Percentiles rank a stretch among this genome's conserved stretches.
phyloP scores from a whole-genome alignment of 1,140 invertebrate species.

The Eumeta japonica region DNA sequence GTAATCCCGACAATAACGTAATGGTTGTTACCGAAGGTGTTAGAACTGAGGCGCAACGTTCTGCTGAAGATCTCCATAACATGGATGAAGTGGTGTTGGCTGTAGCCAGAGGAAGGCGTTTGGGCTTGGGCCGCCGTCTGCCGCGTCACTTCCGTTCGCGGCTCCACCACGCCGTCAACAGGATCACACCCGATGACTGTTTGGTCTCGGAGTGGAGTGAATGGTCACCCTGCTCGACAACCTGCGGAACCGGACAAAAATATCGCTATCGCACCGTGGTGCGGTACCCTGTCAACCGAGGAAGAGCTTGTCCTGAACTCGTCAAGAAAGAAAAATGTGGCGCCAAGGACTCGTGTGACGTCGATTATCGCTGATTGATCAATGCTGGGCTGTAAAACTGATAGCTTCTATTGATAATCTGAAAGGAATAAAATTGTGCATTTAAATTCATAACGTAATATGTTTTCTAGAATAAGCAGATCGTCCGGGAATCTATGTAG shows the following conservation, averaged over 20 bases:
- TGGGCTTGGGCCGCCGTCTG: conserved; percentile 34
- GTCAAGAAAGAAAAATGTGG: conserved; percentile 37
- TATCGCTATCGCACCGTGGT: conserved; percentile 59
- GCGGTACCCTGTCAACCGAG: conserved; percentile 56
- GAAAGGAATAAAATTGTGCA: no score
- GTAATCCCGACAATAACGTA: conserved; percentile 34
- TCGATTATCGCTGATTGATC: no score
- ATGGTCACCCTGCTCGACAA: conserved; percentile 67
- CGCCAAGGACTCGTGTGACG: conserved; percentile 33
- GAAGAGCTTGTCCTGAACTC: conserved; percentile 63
- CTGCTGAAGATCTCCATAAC: conserved; percentile 23
- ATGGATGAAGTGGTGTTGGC: conserved; percentile 46
- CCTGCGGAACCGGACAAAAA: conserved; percentile 65
- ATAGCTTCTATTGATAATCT: no score
- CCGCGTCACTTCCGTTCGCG: conserved; percentile 42
- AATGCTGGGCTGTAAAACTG: no score
- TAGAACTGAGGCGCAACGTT: conserved; percentile 28
- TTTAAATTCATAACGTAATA: no score
- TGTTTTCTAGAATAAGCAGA: no score
- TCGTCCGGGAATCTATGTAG: no score
- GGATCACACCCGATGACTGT: conserved; percentile 52
- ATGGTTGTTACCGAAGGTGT: conserved; percentile 31
- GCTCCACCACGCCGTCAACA: conserved; percentile 44
- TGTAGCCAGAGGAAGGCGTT: conserved; percentile 32
- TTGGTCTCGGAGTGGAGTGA: conserved; percentile 64